Evolutionary conservation across 1,140 invertebrate genomes (phyloP).

Genomic region (Holotrichia oblita): DNA sequence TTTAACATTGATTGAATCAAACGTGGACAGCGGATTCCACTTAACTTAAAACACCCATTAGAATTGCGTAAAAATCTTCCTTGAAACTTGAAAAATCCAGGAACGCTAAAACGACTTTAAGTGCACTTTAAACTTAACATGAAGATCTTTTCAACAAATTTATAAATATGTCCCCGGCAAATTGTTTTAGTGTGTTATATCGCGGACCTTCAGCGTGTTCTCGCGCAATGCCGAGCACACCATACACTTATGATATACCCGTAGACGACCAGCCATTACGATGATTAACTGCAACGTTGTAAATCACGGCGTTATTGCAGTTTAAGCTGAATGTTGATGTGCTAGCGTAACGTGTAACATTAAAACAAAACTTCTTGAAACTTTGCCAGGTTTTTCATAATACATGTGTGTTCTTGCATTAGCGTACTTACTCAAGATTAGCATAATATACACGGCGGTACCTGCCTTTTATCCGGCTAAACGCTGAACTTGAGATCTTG

Average conservation of each 20-base stretch:
- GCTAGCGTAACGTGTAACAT: constrained; percentile 45
- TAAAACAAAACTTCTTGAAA: constrained; percentile 41
- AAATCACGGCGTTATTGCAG: constrained; percentile 46
- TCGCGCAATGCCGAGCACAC: neutral
- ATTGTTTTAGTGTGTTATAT: constrained; percentile 30
- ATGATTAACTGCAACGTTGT: constrained; percentile 45
- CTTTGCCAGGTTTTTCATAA: constrained; percentile 43
- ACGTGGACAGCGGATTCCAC: neutral
- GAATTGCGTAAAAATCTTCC: constrained; percentile 22
- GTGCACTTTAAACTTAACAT: constrained; percentile 21
- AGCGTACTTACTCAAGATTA: constrained; percentile 2
- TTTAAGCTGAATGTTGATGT: constrained; percentile 41
- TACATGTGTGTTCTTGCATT: neutral
- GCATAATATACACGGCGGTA: neutral
- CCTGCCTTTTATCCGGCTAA: no score
- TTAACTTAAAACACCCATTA: constrained; percentile 23
- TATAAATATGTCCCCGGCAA: constrained; percentile 27
- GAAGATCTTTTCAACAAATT: constrained; percentile 29
- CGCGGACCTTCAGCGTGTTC: neutral
- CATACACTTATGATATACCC: neutral
- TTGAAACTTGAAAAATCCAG: neutral
- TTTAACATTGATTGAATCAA: neutral
- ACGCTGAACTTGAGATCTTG: no score
- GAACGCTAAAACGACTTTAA: constrained; percentile 19
- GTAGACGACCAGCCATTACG: constrained; percentile 39